Base-by-base conservation (phyloP, 2,113 vertebrate genomes). In the Hoplias malabaricus region DNA sequence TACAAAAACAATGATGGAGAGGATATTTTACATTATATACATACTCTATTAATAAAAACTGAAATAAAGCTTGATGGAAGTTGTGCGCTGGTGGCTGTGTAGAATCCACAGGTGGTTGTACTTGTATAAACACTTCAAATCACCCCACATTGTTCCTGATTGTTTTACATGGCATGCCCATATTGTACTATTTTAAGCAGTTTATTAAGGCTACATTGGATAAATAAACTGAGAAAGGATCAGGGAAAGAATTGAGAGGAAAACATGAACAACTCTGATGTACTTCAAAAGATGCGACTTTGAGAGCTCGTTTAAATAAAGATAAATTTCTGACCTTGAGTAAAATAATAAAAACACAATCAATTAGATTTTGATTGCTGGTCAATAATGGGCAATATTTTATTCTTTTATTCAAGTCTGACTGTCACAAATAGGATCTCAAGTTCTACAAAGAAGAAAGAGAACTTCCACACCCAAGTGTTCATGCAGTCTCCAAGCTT, bases 21-120 rank as follows among this genome's bases (percentile, higher is more conserved):
- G 14, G 61, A 50, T 1, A 10, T 23, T n/a, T 29, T 61, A 53
- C 34, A 71, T 63, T 78, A 78, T 78, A 21, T 78, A 78, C 76
- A 78, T 13, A 48, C 29, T 13, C 61, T 12, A 33, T 59, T 5
- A 5, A 57, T 33, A 36, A 43, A 34, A 56, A 34, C 48, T 29
- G 8, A 43, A 11, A 27, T 31, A n/a, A n/a, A n/a, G n/a, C n/a
- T n/a, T n/a, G n/a, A n/a, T n/a, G n/a, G n/a, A n/a, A n/a, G n/a
- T n/a, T n/a, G n/a, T n/a, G n/a, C n/a, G n/a, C n/a, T 68, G 43
- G 40, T 25, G 9, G 8, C 25, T 67, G 34, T 56, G 73, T 50
- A 62, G 48, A 38, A 21, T 78, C 76, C 67, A 70, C 56, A 53
- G n/a, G n/a, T n/a, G n/a, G 31, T 2, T 50, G 56, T 78, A 23